Base-by-base conservation (phyloP, 2,113 vertebrate genomes). In the Petaurus breviceps region DNA sequence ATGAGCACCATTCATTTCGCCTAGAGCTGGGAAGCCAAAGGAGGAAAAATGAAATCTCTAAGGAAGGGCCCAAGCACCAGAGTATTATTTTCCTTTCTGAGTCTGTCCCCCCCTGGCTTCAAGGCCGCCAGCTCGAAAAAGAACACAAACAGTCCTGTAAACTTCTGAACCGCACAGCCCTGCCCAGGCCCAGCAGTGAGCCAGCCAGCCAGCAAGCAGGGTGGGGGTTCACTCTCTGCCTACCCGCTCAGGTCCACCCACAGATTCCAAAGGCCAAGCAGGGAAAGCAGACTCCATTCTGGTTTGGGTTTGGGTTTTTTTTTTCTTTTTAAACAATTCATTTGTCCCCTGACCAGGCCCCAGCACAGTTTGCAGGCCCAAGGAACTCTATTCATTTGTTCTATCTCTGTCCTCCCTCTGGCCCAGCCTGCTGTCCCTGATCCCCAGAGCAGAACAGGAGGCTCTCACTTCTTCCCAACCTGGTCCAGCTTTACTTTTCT, bases 161-260 rank as follows among this genome's bases (percentile, higher is more conserved):
- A 98, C 98, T 98, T 98, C 97, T 98, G 98, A 98, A 98, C 98
- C 97, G 96, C 97, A 97, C 97, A 98, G 96, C 98, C 97, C 98
- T 98, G 91, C 96, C 68, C 68, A 84, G 68, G 68, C n/a, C n/a
- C 68, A 84, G 16, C 68, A 84, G 68, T 43, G 68, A 84, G 94
- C 53, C 91, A 68, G 90, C n/a, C 16, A 6, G 68, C 68, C 68
- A 43, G n/a, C 0, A 7, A 84, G 96, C 97, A 97, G 97, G 98
- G 98, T 98, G 97, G 98, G 98, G 98, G 98, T 98, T 98, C 97
- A 97, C 97, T 98, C 97, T 97, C 98, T 98, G 97, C 97, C 97
- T 98, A 97, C 97, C 98, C 98, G 94, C 95, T 98, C 96, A 93
- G 97, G 97, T 98, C 98, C 98, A 98, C 97, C 98, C 98, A 98